A percentile compares a stretch with the other conserved stretches of the same genome.
phyloP scores from a whole-genome alignment of 2,888 invertebrate species.

The Dermolepida albohirtum region DNA sequence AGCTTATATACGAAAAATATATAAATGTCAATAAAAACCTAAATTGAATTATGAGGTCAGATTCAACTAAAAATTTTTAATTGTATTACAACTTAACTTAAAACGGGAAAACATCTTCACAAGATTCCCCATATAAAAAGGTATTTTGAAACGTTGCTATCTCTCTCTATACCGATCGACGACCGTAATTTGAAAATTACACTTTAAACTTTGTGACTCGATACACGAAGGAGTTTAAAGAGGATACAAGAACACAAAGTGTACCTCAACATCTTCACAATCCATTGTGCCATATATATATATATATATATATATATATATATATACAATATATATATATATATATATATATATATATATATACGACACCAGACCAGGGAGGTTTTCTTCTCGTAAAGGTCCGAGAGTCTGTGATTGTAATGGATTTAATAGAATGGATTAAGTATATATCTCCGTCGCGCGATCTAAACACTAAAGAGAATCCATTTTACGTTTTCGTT shows the following conservation, averaged over 20 bases:
- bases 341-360: too few relatives aligned
- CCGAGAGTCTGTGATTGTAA: constrained; percentile 40
- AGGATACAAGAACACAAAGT: constrained; percentile 37
- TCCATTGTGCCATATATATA: constrained; percentile 20
- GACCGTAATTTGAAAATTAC: constrained; percentile 34
- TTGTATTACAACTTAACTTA: too few relatives aligned
- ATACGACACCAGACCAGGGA: background rate
- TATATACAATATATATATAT: too few relatives aligned
- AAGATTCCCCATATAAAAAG: background rate
- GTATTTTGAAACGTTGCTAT: background rate
- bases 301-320: too few relatives aligned
- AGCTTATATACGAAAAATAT: too few relatives aligned
- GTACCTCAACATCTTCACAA: constrained; percentile 38
- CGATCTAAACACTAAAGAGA: constrained; percentile 35
- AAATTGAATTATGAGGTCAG: too few relatives aligned
- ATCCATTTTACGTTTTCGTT: constrained; percentile 6
- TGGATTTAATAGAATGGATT: constrained; percentile 42
- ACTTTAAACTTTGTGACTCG: constrained; percentile 21
- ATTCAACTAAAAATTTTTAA: too few relatives aligned
- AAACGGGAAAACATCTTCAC: too few relatives aligned
- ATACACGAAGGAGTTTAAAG: constrained; percentile 24
- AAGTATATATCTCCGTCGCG: constrained; percentile 39
- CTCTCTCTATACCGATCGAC: background rate
- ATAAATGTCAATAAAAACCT: too few relatives aligned
- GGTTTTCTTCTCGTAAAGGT: constrained; percentile 22